phyloP scores from a whole-genome alignment of 2,113 vertebrate species.

The Plecturocebus donacophilus region DNA sequence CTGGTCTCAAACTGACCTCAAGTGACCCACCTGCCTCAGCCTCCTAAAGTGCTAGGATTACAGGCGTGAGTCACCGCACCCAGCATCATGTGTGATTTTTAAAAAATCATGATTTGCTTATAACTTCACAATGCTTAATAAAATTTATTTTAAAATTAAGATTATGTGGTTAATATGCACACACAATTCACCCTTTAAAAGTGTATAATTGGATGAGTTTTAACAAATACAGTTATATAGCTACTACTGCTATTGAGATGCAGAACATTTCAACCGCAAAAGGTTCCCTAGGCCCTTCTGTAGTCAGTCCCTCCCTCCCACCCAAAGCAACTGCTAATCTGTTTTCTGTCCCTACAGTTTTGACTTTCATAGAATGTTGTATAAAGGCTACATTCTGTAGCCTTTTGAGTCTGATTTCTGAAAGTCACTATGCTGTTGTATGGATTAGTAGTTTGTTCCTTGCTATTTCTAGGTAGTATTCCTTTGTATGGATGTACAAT shows the following conservation, averaged over 20 bases:
- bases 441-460: neutral
- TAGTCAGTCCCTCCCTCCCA: neutral
- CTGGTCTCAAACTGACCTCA: no score
- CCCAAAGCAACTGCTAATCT: neutral
- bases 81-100: no score
- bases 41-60: no score
- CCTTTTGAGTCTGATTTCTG: neutral
- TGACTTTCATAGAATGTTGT: neutral
- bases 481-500: neutral
- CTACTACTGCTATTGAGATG: neutral
- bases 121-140: neutral
- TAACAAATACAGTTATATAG: neutral
- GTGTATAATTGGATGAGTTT: neutral
- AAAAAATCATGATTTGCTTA: neutral
- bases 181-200: neutral
- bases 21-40: no score
- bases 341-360: neutral
- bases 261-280: rapidly evolving
- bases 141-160: neutral
- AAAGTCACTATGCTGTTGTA: neutral
- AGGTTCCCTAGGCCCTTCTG: neutral
- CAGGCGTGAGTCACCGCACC: no score
- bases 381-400: neutral
- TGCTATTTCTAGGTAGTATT: neutral
- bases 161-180: rapidly evolving